Percentiles rank a stretch among this genome's conserved stretches.
phyloP scores from a whole-genome alignment of 2,797 vertebrate species.

The Cossypha niveicapilla region DNA sequence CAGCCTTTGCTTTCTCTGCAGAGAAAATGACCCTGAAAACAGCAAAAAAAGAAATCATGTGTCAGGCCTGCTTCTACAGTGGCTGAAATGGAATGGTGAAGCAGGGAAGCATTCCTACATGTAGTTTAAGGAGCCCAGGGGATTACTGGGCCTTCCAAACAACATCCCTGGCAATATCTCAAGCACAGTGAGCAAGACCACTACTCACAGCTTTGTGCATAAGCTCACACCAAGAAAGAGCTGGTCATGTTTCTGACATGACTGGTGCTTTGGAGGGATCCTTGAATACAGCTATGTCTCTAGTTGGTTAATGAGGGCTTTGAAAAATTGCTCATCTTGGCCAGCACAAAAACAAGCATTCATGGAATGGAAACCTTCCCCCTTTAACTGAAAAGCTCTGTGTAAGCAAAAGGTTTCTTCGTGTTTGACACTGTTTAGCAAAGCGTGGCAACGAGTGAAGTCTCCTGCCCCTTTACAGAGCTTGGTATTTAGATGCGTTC shows the following conservation, averaged over 20 bases:
- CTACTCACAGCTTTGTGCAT: neutral
- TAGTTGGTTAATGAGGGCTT: slow-evolving; percentile 13
- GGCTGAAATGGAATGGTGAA: neutral
- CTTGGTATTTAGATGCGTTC: slow-evolving; percentile 42
- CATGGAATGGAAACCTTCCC: slow-evolving; percentile 10
- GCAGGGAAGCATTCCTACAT: neutral
- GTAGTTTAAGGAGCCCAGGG: neutral
- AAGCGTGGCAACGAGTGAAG: slow-evolving; percentile 26
- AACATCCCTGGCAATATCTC: neutral
- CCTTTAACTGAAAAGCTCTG: slow-evolving; percentile 8
- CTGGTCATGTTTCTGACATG: neutral
- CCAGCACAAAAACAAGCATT: slow-evolving; percentile 16
- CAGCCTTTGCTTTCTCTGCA: neutral
- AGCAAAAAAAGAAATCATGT: neutral
- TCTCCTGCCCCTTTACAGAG: slow-evolving; percentile 41
- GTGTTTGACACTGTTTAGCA: slow-evolving; percentile 27
- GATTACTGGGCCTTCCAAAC: neutral
- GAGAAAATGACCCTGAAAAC: neutral
- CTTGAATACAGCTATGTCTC: neutral
- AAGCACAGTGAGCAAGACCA: neutral
- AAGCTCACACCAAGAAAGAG: neutral
- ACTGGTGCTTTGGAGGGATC: neutral
- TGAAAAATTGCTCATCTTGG: slow-evolving; percentile 24
- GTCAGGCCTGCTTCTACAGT: neutral
- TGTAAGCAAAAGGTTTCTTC: slow-evolving; percentile 17